These are phyloP conservation scores for Aulostomus chinensis DNA, from an alignment of 2,797 vertebrate genomes.

Conservation along the genomic window DNA sequence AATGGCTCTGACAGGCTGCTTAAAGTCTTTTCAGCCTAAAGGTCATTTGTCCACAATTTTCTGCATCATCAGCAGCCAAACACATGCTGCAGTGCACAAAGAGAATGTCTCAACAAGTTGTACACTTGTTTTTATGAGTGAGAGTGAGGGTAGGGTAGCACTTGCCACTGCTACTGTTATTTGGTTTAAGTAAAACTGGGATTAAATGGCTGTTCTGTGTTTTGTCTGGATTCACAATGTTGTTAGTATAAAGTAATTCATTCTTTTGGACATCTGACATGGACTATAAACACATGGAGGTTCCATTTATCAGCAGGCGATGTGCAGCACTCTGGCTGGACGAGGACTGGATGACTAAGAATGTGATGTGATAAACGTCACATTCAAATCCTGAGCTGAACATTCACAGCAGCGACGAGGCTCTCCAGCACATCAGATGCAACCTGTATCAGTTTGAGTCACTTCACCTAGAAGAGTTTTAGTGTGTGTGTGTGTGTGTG, in stretches of 20 bases:
- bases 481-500: neutral
- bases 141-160: neutral
- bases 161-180: neutral
- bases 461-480: conserved; percentile 14
- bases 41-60: conserved; percentile 50
- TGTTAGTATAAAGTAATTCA: too few relatives aligned
- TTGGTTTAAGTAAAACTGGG: conserved; percentile 13
- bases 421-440: conserved; percentile 9
- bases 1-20: conserved; percentile 37
- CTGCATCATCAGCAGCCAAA: conserved; percentile 27
- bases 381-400: conserved; percentile 14
- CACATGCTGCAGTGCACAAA: neutral
- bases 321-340: conserved; percentile 13
- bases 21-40: conserved; percentile 34
- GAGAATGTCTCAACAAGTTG: neutral
- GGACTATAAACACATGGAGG: conserved; percentile 9
- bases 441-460: conserved; percentile 21
- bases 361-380: conserved; percentile 43
- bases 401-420: conserved; percentile 17
- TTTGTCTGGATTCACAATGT: too few relatives aligned
- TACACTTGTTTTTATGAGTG: neutral
- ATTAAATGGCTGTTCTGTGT: conserved; percentile 7
- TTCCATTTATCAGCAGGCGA: conserved; percentile 21
- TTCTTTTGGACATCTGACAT: too few relatives aligned
- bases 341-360: neutral